Conservation (phyloP, 2,888 invertebrate species). For the Idaea aversata region DNA sequence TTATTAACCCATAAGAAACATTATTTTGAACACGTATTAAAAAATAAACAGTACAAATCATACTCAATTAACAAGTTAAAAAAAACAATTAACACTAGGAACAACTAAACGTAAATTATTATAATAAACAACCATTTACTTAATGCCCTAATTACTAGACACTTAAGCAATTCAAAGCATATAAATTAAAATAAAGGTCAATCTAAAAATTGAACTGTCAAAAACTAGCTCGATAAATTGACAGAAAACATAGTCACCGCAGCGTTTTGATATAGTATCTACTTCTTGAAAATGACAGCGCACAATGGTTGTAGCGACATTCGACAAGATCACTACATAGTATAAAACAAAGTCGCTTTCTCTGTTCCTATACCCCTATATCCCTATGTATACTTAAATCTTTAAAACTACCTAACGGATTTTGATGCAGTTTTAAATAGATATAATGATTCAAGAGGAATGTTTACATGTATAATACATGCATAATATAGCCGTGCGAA, state of each 20-base stretch:
- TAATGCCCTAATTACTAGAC: conserved; percentile 17
- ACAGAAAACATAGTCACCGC: conserved; percentile 47
- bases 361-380: too few relatives aligned
- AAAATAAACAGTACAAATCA: neutral
- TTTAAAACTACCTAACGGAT: too few relatives aligned
- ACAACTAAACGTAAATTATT: neutral
- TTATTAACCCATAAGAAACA: neutral
- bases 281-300: neutral
- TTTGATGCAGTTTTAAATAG: too few relatives aligned
- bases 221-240: conserved; percentile 50
- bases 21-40: neutral
- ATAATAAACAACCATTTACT: neutral
- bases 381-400: too few relatives aligned
- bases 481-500: too few relatives aligned
- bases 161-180: conserved; percentile 23
- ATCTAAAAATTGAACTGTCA: conserved; percentile 47
- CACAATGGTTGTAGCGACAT: neutral
- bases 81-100: neutral
- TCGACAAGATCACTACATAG: neutral
- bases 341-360: too few relatives aligned
- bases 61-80: neutral
- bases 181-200: conserved; percentile 48
- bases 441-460: too few relatives aligned
- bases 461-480: too few relatives aligned
- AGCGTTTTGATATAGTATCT: conserved; percentile 13